Base-by-base conservation (phyloP, 2,113 vertebrate genomes). In the Psittacula cyanocephala region DNA sequence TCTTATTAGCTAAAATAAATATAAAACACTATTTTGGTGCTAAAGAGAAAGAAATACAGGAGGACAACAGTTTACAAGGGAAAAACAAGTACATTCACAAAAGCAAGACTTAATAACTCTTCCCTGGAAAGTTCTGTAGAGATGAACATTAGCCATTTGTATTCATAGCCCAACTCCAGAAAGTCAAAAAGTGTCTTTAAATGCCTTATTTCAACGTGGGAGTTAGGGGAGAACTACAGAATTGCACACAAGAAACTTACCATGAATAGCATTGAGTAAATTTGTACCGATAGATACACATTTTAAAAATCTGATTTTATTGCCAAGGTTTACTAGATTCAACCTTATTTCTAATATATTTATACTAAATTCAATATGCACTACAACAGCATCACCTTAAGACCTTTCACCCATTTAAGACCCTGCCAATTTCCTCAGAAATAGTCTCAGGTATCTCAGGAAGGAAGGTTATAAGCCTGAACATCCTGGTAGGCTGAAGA, bases 1-100 rank as follows among this genome's bases (percentile, higher is more conserved):
- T 92, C 99, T 99, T 93, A 99, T 99, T 85, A 99, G 97, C 99
- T 99, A 97, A 94, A 86, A 97, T 35, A 79, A 95, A 93, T 10
- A 83, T 25, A 85, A 91, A 85, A 14, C 72, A 57, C 8, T 83
- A 10, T 83, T 97, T 74, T 57, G 68, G 35, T 71, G 74, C 28
- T 53, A 41, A 86, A 80, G 7, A 82, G 6, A 81, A 72, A 75
- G 17, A 97, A 27, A 95, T 7, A 77, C 3, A 65, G 53, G 33
- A 94, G 13, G 14, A 79, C 10, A 78, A 28, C 3, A n/a, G 44
- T 52, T 74, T 72, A 37, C 15, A 85, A 50, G 12, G 7, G 15
- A n/a, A 89, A 74, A 67, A 64, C 29, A 18, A 6, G 14, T 44
- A 44, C 9, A 17, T n/a, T 81, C 63, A 52, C 16, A 60, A 75